Base-by-base conservation (phyloP, 2,113 vertebrate genomes). In the Plectropomus leopardus region DNA sequence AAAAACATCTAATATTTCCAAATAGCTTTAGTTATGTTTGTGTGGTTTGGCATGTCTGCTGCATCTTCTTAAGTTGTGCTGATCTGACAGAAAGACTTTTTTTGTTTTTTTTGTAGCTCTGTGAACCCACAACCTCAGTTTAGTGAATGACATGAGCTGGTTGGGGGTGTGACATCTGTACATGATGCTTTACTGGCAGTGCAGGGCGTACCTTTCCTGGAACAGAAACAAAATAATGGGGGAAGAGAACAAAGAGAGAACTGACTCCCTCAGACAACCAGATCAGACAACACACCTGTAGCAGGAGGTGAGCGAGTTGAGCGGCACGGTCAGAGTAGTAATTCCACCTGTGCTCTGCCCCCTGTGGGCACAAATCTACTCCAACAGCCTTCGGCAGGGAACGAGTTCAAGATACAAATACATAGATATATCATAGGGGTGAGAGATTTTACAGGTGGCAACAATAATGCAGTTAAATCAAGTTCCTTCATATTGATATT, bases 231-330 rank as follows among this genome's bases (percentile, higher is more conserved):
- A 87, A 89, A 89, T 93, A 88, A 92, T 80, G 88, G 89, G 88
- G 87, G 59, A 80, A 45, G 82, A 90, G 91, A 88, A 92, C 88
- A 92, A 93, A 92, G 87, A 86, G 66, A 89, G 78, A 82, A 76
- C 53, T 91, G 78, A 88, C 50, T 85, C 26, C 63, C 24, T 76
- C 81, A 89, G 86, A 88, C 74, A 82, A 66, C 44, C 67, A 85
- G 73, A 85, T 86, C 82, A 90, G 81, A 84, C 69, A 81, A 65
- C 90, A 92, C 92, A 94, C 88, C 93, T 94, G 92, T 84, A 70
- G 86, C 61, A 66, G 71, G 73, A 86, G 90, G 86, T 88, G 88
- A 90, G 81, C 32, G 60, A 77, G 86, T 48, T 7, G 58, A 76
- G 74, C 76, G 70, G 67, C 51, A 68, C 53, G 26, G 82, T 78